These are phyloP conservation scores for Semotilus atromaculatus DNA, from an alignment of 2,797 vertebrate genomes.

Conservation along the genomic window DNA sequence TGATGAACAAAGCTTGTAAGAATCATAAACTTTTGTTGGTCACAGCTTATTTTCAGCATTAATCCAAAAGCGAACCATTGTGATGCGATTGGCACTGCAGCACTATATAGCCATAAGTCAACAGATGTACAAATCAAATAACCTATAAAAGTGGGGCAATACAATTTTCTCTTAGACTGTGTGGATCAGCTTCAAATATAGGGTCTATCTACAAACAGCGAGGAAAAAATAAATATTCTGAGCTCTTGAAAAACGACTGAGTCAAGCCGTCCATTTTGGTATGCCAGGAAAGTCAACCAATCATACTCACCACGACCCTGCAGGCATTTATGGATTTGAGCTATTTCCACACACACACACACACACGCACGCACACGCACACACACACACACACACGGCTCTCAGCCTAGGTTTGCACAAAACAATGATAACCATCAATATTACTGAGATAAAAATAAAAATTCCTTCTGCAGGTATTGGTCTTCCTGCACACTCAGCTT, in stretches of 20 bases:
- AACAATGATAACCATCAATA: conserved; percentile 53
- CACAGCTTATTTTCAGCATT: not conserved
- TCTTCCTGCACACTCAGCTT: conserved; percentile 5
- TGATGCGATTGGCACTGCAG: not conserved
- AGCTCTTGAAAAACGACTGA: conserved; percentile 40
- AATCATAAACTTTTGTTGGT: not conserved
- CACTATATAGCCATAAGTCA: not conserved
- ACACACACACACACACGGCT: conserved; percentile 9
- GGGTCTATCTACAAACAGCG: conserved; percentile 42
- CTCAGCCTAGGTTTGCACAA: conserved; percentile 41
- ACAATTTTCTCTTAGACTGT: not conserved
- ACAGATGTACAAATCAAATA: not conserved
- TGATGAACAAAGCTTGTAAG: not conserved
- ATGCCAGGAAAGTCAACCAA: conserved; percentile 56
- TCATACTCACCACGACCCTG: conserved; percentile 44
- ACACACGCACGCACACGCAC: not conserved
- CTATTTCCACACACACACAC: conserved; percentile 18
- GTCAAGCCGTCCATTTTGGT: conserved; percentile 48
- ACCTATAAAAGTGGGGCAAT: not conserved
- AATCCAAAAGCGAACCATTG: not conserved
- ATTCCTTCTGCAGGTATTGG: conserved; percentile 10
- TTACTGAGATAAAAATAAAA: conserved; percentile 52
- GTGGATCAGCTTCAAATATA: conserved; percentile 7
- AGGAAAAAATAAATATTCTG: conserved; percentile 44
- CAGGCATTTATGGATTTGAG: conserved; percentile 45